Conservation (phyloP, 2,888 invertebrate genomes). For the Polietes domitor region DNA sequence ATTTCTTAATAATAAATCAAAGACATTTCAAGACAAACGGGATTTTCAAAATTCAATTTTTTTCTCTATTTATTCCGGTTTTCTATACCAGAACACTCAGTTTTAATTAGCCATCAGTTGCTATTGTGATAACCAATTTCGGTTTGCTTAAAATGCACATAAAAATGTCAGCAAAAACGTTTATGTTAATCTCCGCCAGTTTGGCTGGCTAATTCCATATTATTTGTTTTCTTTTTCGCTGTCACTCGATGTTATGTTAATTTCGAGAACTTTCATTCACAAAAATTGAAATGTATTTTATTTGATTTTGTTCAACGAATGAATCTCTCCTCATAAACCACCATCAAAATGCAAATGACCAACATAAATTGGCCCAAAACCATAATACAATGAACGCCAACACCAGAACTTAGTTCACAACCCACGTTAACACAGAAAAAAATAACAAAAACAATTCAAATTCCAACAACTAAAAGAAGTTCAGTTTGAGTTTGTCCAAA, state of each 20-base stretch:
- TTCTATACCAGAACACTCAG: neutral
- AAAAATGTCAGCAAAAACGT: neutral
- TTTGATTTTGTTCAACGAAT: neutral
- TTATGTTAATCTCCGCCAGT: neutral
- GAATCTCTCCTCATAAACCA: slow-evolving; percentile 15
- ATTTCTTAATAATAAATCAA: slow-evolving; percentile 39
- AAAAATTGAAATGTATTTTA: slow-evolving; percentile 23
- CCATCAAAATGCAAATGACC: slow-evolving; percentile 2
- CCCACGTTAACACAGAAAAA: slow-evolving; percentile 11
- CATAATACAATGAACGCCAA: neutral
- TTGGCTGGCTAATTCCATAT: no score
- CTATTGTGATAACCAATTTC: neutral
- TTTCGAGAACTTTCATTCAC: slow-evolving; percentile 46
- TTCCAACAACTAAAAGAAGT: neutral
- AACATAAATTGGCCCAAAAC: slow-evolving; percentile 2
- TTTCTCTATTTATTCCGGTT: slow-evolving; percentile 3
- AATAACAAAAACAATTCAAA: neutral
- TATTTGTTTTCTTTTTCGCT: no score
- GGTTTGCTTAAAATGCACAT: neutral
- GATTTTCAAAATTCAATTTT: slow-evolving; percentile 11
- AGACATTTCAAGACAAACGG: slow-evolving; percentile 38
- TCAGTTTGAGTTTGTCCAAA: neutral
- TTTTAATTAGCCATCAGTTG: neutral
- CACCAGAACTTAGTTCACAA: neutral
- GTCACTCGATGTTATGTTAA: neutral